Evolutionary conservation across 2,113 vertebrate species (phyloP), one percentile per base, ranked within the genome.

Genomic region (Tyrannus savana): DNA sequence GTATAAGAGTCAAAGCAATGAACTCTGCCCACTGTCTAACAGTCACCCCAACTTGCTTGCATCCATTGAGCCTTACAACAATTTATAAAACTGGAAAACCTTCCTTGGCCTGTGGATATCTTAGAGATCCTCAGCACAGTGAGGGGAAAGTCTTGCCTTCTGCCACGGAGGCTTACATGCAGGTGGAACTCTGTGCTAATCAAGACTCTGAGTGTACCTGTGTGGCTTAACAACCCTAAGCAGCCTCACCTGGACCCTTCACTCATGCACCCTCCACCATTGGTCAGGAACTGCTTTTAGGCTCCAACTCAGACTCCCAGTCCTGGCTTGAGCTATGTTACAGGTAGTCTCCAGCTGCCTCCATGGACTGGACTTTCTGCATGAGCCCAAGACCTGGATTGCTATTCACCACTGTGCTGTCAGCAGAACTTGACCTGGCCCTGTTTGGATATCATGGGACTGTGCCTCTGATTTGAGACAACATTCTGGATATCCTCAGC

Each of bases 271-370:
- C 6, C 19, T 78, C 30, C 19, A 6, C 42, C 33, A 23, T 17
- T 52, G 77, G 16, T 44, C 69, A 72, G n/a, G 58, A 82, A 14
- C 3, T 39, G 27, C 21, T 83, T 82, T 85, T 68, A 85, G 39
- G 11, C n/a, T 89, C 9, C 8, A 27, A 1, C 4, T 4, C 30
- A 50, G 25, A 3, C 3, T 25, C 4, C 27, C 1, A 4, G 2
- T 7, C 3, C 6, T 66, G 5, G 2, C 3, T 60, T 60, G 37
- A 53, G 14, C 7, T 53, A 0, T 44, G 8, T 39, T 74, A 35
- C 1, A 37, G 12, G 28, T 14, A 22, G 44, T 1, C 19, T 69
- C 6, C 3, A 25, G 4, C 2, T 76, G 19, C 22, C 4, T 62
- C 6, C n/a, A 8, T 18, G 56, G 19, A 39, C 9, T 39, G 15